Conservation (phyloP, 1,140 invertebrate species). For the Eufriesea mexicana region DNA sequence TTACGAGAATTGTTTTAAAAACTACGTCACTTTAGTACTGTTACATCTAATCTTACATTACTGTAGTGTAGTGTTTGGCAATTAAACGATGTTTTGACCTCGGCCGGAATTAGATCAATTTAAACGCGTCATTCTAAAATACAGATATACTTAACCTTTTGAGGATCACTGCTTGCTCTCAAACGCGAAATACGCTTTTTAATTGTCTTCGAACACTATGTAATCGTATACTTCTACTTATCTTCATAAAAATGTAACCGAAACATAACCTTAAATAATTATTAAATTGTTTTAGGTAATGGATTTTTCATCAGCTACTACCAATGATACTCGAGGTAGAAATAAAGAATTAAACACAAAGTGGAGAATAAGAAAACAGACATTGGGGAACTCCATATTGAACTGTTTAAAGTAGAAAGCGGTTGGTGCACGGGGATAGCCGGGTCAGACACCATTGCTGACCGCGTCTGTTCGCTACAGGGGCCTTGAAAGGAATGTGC, state of each 20-base stretch:
- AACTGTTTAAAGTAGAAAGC: constrained; percentile 67
- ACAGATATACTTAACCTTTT: constrained; percentile 15
- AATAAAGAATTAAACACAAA: background rate
- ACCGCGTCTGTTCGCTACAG: constrained; percentile 25
- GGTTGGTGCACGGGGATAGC: constrained; percentile 40
- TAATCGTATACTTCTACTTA: background rate
- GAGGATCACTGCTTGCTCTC: background rate
- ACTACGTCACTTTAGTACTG: constrained; percentile 9
- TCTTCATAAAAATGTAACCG: too few relatives aligned
- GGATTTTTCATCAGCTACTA: background rate
- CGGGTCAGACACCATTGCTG: constrained; percentile 17
- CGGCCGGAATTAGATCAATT: constrained; percentile 55
- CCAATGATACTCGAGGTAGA: background rate
- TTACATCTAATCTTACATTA: constrained; percentile 49
- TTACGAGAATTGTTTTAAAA: constrained; percentile 5
- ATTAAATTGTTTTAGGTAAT: too few relatives aligned
- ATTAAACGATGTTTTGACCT: constrained; percentile 59
- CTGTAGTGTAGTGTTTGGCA: constrained; percentile 41
- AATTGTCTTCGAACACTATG: background rate
- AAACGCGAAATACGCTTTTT: background rate
- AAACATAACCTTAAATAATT: background rate
- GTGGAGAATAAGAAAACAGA: background rate
- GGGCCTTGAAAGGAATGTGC: constrained; percentile 68
- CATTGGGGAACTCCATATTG: constrained; percentile 41
- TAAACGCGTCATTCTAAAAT: constrained; percentile 44